These are phyloP conservation scores for Polylopha cassiicola DNA, from an alignment of 2,888 invertebrate genomes.

Conservation along the genomic window DNA sequence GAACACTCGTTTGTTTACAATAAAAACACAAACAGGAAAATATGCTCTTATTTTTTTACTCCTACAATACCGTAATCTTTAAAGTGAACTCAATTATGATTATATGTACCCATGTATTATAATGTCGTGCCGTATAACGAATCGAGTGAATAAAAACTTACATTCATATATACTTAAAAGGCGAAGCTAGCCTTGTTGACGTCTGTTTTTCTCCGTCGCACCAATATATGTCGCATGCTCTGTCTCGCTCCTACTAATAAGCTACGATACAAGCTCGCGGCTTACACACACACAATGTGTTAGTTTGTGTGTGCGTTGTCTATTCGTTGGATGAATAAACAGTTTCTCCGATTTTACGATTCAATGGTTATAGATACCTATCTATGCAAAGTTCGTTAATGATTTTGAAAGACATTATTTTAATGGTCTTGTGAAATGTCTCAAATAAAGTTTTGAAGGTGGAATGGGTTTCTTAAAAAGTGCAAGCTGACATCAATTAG, in stretches of 20 bases:
- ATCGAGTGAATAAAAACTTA: conserved; percentile 72
- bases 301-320: conserved; percentile 36
- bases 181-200: conserved; percentile 71
- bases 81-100: conserved; percentile 52
- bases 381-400: conserved; percentile 69
- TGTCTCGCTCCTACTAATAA: conserved; percentile 68
- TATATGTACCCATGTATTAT: conserved; percentile 64
- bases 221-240: conserved; percentile 41
- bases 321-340: conserved; percentile 66
- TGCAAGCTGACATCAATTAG: too few relatives aligned
- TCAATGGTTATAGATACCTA: conserved; percentile 68
- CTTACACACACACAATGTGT: conserved; percentile 36
- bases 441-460: conserved; percentile 22
- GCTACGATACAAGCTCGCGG: conserved; percentile 43
- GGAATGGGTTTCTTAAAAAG: conserved; percentile 8
- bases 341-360: conserved; percentile 74
- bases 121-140: conserved; percentile 68
- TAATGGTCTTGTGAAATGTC: conserved; percentile 35
- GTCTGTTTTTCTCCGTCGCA: conserved; percentile 55
- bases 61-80: conserved; percentile 39
- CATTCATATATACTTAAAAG: conserved; percentile 71
- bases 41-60: conserved; percentile 27
- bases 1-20: conserved; percentile 10
- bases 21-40: conserved; percentile 15
- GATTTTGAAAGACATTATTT: conserved; percentile 49